These are phyloP conservation scores for Eumerus sabulonum DNA, from an alignment of 2,888 invertebrate species.

Conservation along the genomic window DNA sequence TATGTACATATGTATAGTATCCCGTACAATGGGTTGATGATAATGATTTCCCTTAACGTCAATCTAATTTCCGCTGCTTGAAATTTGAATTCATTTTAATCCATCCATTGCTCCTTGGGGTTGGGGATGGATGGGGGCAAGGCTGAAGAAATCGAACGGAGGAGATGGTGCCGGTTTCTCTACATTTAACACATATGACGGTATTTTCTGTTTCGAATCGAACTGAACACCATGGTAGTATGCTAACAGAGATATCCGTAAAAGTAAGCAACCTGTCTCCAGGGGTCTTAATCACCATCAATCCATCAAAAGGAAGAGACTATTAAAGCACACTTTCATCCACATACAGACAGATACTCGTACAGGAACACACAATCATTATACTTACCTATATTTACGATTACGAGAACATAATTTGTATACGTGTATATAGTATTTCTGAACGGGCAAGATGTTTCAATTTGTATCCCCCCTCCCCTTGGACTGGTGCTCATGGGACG, in stretches of 20 bases:
- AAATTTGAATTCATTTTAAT: conserved; percentile 67
- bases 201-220: conserved; percentile 38
- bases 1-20: too few species aligned
- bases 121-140: conserved; percentile 3
- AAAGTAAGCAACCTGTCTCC: conserved; percentile 36
- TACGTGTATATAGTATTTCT: too few species aligned
- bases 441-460: too few species aligned
- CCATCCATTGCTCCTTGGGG: conserved; percentile 58
- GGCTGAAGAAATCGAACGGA: too few species aligned
- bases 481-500: too few species aligned
- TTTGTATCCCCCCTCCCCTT: too few species aligned
- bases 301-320: neutral
- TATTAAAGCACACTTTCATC: too few species aligned
- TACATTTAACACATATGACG: conserved; percentile 40
- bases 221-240: conserved; percentile 38
- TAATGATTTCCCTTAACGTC: conserved; percentile 66
- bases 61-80: conserved; percentile 67
- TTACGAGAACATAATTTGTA: too few species aligned
- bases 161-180: neutral
- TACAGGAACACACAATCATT: too few species aligned
- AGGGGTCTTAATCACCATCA: conserved; percentile 56
- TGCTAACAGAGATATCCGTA: conserved; percentile 49
- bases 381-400: too few species aligned
- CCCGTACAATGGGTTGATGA: conserved; percentile 15
- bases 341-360: too few species aligned